These are phyloP conservation scores for Ethmia dodecea DNA, from an alignment of 2,888 invertebrate species.

Conservation along the genomic window DNA sequence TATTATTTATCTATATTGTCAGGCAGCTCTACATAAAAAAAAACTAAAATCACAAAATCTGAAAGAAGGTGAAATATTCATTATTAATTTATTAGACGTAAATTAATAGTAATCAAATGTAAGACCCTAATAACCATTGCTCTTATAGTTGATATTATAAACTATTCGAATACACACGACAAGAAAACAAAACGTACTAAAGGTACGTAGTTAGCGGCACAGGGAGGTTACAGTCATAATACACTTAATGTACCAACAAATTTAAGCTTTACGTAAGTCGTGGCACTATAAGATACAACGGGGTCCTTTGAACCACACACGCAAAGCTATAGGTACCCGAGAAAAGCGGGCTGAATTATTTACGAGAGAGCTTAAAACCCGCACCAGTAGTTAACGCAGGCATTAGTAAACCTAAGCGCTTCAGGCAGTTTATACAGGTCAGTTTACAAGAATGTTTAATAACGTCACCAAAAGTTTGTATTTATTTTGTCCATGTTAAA, in stretches of 20 bases:
- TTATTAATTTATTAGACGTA: no score
- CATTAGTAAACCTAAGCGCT: conserved; percentile 9
- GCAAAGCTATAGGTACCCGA: conserved; percentile 2
- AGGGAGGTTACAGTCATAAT: not conserved
- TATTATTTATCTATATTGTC: no score
- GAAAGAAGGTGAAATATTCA: no score
- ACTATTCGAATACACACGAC: no score
- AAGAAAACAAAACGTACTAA: not conserved
- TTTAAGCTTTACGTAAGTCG: not conserved
- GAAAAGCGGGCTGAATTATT: conserved; percentile 26
- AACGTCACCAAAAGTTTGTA: not conserved
- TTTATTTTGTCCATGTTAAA: conserved; percentile 1
- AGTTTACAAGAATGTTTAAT: conserved; percentile 11
- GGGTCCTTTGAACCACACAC: conserved; percentile 5
- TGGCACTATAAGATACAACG: conserved; percentile 4
- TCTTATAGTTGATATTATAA: no score
- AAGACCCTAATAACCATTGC: no score
- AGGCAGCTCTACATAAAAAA: no score
- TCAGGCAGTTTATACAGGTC: conserved; percentile 1
- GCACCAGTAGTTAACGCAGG: conserved; percentile 23
- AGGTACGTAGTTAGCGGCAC: not conserved
- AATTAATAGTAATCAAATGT: no score
- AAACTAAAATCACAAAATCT: no score
- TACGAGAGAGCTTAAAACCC: conserved; percentile 20
- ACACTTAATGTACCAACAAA: not conserved